These are phyloP conservation scores for Melinaea marsaeus DNA, from an alignment of 2,888 invertebrate genomes.

Conservation along the genomic window DNA sequence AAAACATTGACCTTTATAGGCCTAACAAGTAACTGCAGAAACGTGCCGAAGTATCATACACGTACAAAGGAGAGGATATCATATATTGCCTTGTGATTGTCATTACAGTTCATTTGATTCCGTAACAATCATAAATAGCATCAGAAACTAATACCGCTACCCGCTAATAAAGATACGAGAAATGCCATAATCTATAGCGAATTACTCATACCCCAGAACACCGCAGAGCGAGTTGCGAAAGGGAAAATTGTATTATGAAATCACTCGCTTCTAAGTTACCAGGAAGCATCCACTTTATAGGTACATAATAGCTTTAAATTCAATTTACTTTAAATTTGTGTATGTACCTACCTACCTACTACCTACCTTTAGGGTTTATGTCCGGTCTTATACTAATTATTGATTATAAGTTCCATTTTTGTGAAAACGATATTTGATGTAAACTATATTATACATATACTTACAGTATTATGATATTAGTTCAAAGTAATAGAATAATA, in stretches of 20 bases:
- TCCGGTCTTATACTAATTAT: not conserved
- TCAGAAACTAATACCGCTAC: conserved; percentile 7
- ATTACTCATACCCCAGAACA: conserved; percentile 37
- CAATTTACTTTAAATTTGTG: conserved; percentile 41
- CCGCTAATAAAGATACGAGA: conserved; percentile 8
- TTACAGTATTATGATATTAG: no score
- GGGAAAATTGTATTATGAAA: conserved; percentile 71
- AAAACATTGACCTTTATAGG: no score
- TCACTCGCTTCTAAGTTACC: conserved; percentile 51
- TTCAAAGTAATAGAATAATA: no score
- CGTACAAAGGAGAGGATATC: not conserved
- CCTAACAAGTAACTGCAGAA: no score
- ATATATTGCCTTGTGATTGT: not conserved
- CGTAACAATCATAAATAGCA: conserved; percentile 3
- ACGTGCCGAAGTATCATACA: no score
- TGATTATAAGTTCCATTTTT: not conserved
- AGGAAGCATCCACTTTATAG: conserved; percentile 56
- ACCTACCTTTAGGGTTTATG: conserved; percentile 14
- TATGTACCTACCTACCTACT: conserved; percentile 17
- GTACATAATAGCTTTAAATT: conserved; percentile 54
- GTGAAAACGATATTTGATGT: no score
- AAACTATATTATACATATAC: no score
- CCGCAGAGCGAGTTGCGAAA: conserved; percentile 54
- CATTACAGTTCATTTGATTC: conserved; percentile 4
- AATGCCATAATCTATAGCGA: conserved; percentile 35